Evolutionary conservation across 2,113 vertebrate species (phyloP).

Genomic region (Pteruthius melanotis): DNA sequence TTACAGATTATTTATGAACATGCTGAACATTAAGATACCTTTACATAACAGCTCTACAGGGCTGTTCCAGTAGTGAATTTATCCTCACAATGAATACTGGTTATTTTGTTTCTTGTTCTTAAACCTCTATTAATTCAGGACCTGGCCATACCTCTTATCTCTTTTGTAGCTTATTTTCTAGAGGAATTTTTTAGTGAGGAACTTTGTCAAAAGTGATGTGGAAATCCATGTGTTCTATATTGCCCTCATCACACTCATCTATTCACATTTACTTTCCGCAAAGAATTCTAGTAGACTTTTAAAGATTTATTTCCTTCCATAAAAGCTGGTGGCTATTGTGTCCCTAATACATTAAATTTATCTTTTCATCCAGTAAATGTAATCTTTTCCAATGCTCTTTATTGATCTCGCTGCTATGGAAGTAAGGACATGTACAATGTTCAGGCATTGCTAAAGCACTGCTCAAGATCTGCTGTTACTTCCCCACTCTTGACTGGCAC

Average conservation of each 20-base stretch:
- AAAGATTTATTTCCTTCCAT: not conserved
- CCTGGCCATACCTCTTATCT: not conserved
- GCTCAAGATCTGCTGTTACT: not conserved
- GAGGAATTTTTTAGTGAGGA: not conserved
- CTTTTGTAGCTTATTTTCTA: not conserved
- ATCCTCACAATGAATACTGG: not conserved
- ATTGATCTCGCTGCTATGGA: not conserved
- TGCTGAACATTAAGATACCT: not conserved
- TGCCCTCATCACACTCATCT: not conserved
- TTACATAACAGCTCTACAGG: not conserved
- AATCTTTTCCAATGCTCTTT: constrained; percentile 2
- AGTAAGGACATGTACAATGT: not conserved
- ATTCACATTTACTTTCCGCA: not conserved
- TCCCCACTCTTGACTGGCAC: not conserved
- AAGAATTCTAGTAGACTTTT: not conserved
- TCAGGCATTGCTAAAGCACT: not conserved
- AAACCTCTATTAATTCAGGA: not conserved
- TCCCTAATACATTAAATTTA: not conserved
- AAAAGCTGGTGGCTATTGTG: not conserved
- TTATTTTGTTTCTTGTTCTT: not conserved
- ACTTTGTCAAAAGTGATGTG: not conserved
- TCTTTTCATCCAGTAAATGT: not conserved
- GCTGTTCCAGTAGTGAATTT: not conserved
- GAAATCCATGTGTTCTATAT: not conserved
- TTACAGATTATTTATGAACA: not conserved